Conservation (phyloP, 1,140 invertebrate species). For the Ostrea edulis region DNA sequence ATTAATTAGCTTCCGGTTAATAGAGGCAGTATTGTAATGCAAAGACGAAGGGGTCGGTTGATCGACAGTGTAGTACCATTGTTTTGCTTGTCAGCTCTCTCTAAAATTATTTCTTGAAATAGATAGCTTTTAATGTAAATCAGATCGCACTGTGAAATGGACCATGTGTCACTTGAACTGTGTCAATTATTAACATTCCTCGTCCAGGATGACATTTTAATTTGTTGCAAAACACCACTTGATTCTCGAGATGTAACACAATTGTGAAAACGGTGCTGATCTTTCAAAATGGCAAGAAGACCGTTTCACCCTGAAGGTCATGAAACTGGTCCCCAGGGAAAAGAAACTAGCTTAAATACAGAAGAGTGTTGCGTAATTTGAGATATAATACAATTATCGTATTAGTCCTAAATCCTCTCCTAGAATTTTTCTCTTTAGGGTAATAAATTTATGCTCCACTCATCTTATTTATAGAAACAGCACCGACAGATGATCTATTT, state of each 20-base stretch:
- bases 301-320: conserved; percentile 4
- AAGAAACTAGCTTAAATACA: background rate
- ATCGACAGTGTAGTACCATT: background rate
- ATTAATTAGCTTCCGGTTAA: conserved; percentile 36
- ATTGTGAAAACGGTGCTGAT: background rate
- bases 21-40: conserved; percentile 30
- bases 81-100: too few species aligned
- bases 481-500: background rate
- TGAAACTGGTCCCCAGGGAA: background rate
- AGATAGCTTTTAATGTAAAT: too few species aligned
- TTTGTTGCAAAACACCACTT: too few species aligned
- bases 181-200: too few species aligned
- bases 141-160: too few species aligned
- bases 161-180: too few species aligned
- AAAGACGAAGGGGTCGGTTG: background rate
- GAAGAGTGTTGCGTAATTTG: conserved; percentile 1
- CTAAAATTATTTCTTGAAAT: too few species aligned
- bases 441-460: background rate
- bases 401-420: background rate
- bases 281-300: background rate
- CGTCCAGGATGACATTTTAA: too few species aligned
- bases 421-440: background rate
- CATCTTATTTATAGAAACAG: conserved; percentile 8
- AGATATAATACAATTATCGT: background rate
- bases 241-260: too few species aligned